Evolutionary conservation across 92 coral and sea anemone species (phyloP).

Genomic region (Palythoa heliodiscus): DNA sequence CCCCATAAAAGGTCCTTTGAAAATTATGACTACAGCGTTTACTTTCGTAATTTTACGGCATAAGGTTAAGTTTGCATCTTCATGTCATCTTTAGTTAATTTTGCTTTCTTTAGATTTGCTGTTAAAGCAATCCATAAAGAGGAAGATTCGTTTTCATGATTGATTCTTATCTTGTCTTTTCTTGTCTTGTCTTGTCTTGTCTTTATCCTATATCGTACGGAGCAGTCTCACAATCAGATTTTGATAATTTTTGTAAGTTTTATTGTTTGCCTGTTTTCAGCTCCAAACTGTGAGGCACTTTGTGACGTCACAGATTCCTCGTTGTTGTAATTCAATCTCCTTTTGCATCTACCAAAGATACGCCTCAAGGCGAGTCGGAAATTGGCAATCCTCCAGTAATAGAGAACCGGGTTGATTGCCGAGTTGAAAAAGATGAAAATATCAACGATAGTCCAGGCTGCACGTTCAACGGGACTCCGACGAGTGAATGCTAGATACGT

Average conservation of each 20-base stretch:
- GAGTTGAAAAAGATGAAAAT: background rate
- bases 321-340: background rate
- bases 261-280: background rate
- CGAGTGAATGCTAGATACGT: background rate
- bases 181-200: no score
- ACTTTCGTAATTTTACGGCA: no score
- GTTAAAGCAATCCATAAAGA: no score
- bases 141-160: no score
- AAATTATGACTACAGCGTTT: no score
- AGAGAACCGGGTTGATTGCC: background rate
- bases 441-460: conserved; percentile 12
- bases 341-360: background rate
- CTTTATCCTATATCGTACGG: background rate
- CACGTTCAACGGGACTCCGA: background rate
- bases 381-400: background rate
- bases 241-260: background rate
- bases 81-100: no score
- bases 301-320: background rate
- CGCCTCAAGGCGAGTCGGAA: background rate
- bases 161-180: no score
- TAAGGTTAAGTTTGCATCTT: no score
- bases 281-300: background rate
- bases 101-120: no score
- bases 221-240: background rate
- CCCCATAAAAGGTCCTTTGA: no score